Base-by-base conservation (phyloP, 2,113 vertebrate species). In the Maccullochella peelii region DNA sequence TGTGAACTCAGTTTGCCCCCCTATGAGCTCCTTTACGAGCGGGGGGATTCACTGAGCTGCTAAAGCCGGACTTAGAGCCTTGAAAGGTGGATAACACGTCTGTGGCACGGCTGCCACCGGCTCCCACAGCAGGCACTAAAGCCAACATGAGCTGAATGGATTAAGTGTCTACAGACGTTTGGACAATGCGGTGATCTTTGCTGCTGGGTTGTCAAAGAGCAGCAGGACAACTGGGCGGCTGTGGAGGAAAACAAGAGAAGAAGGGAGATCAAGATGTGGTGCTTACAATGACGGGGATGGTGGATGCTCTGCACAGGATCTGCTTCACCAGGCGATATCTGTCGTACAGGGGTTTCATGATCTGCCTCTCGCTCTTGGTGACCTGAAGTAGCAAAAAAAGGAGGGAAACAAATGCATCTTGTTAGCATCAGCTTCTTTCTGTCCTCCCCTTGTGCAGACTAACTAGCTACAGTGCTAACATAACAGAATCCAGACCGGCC, bases 311-410 rank as follows among this genome's bases (percentile, higher is more conserved):
- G 89, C 96, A 97, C 55, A 99, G 96, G 92, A 99, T 98, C 96
- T 99, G 98, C 88, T 99, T 99, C 91, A 99, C 96, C 88, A 99
- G 92, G 38, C 98, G 97, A 82, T 99, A 99, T 83, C 98, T 92
- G 92, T 99, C 98, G 25, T 99, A 99, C n/a, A 99, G 91, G 0
- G 98, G 97, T 78, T 99, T 99, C 98, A 99, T 99, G 77, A 97
- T 94, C 79, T 97, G 97, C 12, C 98, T 95, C 82, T 99, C 98
- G 0, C 84, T 95, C 93, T 98, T 99, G 36, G 97, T 98, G 59
- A 98, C 96, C 98, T 99, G 50, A 4, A 66, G 79, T 49, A 76
- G 82, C 25, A 66, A 42, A 73, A 79, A 33, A 40, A 38, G 36
- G 52, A 57, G 0, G 15, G 8, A 25, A 82, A 59, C 27, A 50